Percentiles rank a stretch among this genome's conserved stretches.
These are phyloP conservation scores for Erebia aethiops DNA, from an alignment of 2,888 invertebrate species.

Conservation along the genomic window DNA sequence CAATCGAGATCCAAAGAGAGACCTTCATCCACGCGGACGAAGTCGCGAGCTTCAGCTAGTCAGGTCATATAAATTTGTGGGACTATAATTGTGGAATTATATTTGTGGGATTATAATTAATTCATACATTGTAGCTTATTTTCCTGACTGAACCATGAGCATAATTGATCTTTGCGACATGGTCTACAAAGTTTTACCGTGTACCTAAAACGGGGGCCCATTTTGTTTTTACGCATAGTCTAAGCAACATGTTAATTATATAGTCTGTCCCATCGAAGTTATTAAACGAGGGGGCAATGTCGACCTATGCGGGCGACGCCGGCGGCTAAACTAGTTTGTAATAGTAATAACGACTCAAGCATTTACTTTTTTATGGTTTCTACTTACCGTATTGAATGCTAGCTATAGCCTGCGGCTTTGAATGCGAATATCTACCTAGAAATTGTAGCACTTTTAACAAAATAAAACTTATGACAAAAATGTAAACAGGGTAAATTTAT, in stretches of 20 bases:
- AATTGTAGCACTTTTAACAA: too few species aligned
- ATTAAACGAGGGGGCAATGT: conserved; percentile 8
- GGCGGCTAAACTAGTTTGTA: conserved; percentile 2
- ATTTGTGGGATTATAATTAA: too few species aligned
- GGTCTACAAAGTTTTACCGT: neutral
- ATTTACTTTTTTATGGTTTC: conserved; percentile 7
- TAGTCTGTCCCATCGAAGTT: conserved; percentile 4
- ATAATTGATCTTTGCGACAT: neutral
- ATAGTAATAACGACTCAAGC: conserved; percentile 1
- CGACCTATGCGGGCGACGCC: conserved; percentile 7
- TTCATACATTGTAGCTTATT: too few species aligned
- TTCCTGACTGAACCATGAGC: too few species aligned
- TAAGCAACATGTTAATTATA: conserved; percentile 4
- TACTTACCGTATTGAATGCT: conserved; percentile 1
- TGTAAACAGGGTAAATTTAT: too few species aligned
- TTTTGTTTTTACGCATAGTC: conserved; percentile 5
- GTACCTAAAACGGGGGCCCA: neutral
- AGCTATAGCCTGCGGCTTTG: neutral
- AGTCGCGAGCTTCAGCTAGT: too few species aligned
- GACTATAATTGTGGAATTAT: too few species aligned
- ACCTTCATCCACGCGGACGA: too few species aligned
- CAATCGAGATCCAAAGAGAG: too few species aligned
- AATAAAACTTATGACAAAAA: too few species aligned
- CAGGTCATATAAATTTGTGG: too few species aligned
- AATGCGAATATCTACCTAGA: neutral